Evolutionary conservation across 2,888 invertebrate genomes (phyloP), one percentile per base, ranked within the genome.

Genomic region (Heliothis peltigera): DNA sequence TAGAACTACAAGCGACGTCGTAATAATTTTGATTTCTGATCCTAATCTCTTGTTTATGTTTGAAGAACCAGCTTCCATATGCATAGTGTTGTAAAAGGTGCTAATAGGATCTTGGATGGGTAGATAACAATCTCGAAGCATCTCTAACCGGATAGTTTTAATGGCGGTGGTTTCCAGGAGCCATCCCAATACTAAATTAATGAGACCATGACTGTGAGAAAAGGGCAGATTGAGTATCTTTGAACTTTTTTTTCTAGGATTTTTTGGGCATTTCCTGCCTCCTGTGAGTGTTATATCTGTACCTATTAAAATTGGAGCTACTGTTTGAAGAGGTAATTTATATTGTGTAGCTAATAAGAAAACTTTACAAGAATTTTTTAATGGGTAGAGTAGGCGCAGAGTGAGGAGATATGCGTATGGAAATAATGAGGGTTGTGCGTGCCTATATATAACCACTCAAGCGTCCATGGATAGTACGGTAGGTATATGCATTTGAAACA

Each of bases 111-210:
- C 49, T 10, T 21, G 19, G 17, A n/a, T n/a, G 3, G 32, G 7
- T 8, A 39, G 70, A 70, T 70, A 42, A 71, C 10, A 70, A 70
- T 71, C 59, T 65, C 4, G 1, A 21, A 35, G 18, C 49, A 65
- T 70, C 51, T 65, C 18, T 39, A 65, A 59, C 39, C 43, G 18
- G 21, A 44, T n/a, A 25, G 17, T 28, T 42, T 47, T 22, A 25
- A 55, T 0, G 17, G 8, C 18, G 49, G n/a, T 3, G 21, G 46
- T 21, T 47, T 1, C 15, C n/a, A 21, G 25, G 17, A 53, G 25
- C 1, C 2, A 21, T 22, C 15, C 3, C 5, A 2, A 46, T 39
- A 12, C 22, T 52, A 52, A 19, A 12, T 54, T 19, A 63, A 10
- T 28, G 22, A 4, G 22, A 25, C 39, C 18, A 18, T 7, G 8